Conservation (phyloP, 37 sponge, comb jelly and placozoan species). For the Halisarca cf. caerulea region DNA sequence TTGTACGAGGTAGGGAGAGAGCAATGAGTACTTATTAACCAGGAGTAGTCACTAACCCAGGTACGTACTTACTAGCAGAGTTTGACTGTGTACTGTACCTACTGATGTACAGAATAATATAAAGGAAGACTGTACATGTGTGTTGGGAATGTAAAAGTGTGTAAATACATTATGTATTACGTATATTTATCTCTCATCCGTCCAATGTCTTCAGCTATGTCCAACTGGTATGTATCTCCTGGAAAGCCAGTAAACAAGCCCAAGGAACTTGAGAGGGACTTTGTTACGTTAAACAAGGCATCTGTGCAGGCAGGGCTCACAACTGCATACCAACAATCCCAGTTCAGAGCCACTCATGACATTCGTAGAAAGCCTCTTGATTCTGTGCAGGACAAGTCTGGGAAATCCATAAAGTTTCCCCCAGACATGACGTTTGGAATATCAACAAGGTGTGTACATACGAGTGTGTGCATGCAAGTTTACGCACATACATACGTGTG, state of each 20-base stretch:
- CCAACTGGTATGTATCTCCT: conserved; percentile 52
- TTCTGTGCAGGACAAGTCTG: not conserved
- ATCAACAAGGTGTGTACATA: conserved; percentile 57
- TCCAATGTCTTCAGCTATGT: conserved; percentile 42
- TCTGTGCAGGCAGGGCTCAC: conserved; percentile 81
- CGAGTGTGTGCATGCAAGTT: not conserved
- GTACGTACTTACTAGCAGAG: too few species aligned
- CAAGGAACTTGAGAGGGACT: conserved; percentile 66
- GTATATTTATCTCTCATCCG: not conserved
- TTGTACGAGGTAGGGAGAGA: too few species aligned
- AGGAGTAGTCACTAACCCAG: too few species aligned
- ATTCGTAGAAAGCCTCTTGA: conserved; percentile 53
- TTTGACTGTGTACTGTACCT: too few species aligned
- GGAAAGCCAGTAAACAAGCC: not conserved
- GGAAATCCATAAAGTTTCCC: conserved; percentile 16
- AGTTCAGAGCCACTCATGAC: conserved; percentile 85
- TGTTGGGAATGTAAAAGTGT: too few species aligned
- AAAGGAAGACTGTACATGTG: too few species aligned
- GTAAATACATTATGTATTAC: not conserved
- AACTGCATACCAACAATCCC: conserved; percentile 84
- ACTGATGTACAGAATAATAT: too few species aligned
- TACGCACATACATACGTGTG: too few species aligned
- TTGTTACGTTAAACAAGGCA: conserved; percentile 76
- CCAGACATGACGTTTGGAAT: conserved; percentile 79
- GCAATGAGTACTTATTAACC: too few species aligned